Evolutionary conservation across 2,888 invertebrate genomes (phyloP).

Genomic region (Adelognathus sp.): DNA sequence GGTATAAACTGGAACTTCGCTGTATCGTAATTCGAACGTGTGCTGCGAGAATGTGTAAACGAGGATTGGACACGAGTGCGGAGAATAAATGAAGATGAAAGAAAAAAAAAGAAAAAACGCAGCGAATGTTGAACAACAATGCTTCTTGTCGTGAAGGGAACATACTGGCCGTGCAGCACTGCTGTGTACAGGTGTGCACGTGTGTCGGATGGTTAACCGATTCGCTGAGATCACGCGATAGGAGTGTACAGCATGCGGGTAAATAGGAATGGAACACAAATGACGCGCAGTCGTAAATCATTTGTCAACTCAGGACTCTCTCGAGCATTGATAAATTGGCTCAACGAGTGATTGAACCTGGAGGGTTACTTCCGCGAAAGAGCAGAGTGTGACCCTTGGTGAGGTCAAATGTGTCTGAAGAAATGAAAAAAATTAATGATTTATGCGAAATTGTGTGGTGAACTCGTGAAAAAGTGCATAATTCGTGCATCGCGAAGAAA

Average conservation of each 20-base stretch:
- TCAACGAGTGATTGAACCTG: background rate
- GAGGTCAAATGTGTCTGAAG: background rate
- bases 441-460: background rate
- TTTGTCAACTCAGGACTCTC: background rate
- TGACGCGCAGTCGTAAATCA: conserved; percentile 4
- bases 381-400: background rate
- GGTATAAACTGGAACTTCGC: background rate
- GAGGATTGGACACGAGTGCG: background rate
- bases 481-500: too few species aligned
- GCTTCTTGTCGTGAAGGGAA: background rate
- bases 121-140: background rate
- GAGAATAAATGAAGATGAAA: background rate
- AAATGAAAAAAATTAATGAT: background rate
- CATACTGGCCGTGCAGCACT: background rate
- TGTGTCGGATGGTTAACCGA: conserved; percentile 9
- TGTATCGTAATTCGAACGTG: conserved; percentile 2
- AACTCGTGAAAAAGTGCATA: too few species aligned
- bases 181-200: too few species aligned
- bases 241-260: background rate
- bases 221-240: conserved; percentile 18
- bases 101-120: background rate
- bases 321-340: background rate
- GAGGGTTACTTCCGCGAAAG: background rate
- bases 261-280: conserved; percentile 6
- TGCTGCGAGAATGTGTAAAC: background rate